These are phyloP conservation scores for Lacerta bilineata DNA, from an alignment of 2,797 vertebrate species.

Conservation along the genomic window DNA sequence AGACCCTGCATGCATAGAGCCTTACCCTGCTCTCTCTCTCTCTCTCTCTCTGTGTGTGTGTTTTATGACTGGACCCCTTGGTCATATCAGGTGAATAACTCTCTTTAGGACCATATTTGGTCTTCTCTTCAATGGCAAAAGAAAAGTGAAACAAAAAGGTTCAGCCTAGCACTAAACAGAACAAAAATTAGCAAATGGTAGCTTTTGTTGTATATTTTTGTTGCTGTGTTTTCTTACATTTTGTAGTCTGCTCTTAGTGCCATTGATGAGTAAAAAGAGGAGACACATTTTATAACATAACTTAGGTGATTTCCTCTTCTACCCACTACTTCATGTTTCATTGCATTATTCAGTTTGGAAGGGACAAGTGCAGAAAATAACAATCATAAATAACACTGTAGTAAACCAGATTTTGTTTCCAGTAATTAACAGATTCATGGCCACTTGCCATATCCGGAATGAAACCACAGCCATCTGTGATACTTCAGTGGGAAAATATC, in stretches of 20 bases:
- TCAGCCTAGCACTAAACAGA: neutral
- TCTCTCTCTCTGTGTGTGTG: neutral
- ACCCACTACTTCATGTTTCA: neutral
- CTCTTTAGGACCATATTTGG: neutral
- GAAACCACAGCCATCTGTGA: constrained; percentile 17
- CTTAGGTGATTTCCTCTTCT: neutral
- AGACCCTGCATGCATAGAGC: too few relatives aligned
- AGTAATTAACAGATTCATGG: constrained; percentile 45
- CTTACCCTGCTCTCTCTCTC: too few relatives aligned
- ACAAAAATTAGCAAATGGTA: neutral
- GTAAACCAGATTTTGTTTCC: constrained; percentile 34
- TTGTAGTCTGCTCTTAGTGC: neutral
- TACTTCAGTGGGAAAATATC: constrained; percentile 31
- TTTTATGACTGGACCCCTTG: neutral
- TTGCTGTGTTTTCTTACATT: neutral
- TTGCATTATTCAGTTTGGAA: constrained; percentile 37
- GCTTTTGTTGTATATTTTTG: neutral
- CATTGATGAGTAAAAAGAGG: neutral
- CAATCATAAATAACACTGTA: constrained; percentile 38
- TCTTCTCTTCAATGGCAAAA: neutral
- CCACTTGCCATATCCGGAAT: constrained; percentile 30
- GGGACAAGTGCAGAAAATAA: constrained; percentile 37
- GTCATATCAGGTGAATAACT: neutral
- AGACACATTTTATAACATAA: rapidly evolving
- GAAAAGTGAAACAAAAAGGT: neutral